phyloP scores from a whole-genome alignment of 2,113 vertebrate genomes.

The Alligator mississippiensis region DNA sequence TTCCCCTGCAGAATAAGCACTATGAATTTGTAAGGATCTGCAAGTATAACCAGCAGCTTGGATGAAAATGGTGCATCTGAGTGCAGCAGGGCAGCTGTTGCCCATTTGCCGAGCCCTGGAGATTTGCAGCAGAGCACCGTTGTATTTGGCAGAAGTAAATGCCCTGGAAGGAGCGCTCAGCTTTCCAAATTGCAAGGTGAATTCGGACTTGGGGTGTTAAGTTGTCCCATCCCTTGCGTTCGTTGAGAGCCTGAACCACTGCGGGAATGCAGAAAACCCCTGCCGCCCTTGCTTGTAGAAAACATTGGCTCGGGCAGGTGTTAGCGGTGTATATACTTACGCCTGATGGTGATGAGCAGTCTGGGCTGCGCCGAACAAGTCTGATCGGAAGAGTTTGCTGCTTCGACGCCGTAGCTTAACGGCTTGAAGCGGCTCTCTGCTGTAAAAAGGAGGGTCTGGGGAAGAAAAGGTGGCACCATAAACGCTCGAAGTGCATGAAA shows the following conservation, averaged over 20 bases:
- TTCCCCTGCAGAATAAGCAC: slow-evolving; percentile 56
- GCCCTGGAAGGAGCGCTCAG: slow-evolving; percentile 38
- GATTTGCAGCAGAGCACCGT: slow-evolving; percentile 59
- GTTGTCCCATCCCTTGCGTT: slow-evolving; percentile 31
- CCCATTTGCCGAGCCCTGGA: slow-evolving; percentile 63
- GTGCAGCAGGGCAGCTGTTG: slow-evolving; percentile 46
- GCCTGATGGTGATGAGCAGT: slow-evolving; percentile 1
- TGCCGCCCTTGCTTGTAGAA: slow-evolving; percentile 9
- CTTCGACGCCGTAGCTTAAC: background rate
- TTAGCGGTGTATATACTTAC: background rate
- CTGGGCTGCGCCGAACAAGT: background rate
- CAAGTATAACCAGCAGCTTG: slow-evolving; percentile 49
- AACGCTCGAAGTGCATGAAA: background rate
- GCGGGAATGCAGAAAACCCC: background rate
- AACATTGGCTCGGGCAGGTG: background rate
- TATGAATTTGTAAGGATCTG: slow-evolving; percentile 50
- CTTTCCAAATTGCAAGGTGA: slow-evolving; percentile 67
- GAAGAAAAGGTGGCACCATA: background rate
- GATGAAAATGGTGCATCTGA: slow-evolving; percentile 48
- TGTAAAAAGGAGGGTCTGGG: background rate
- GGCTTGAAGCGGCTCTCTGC: background rate
- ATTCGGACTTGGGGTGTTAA: slow-evolving; percentile 32
- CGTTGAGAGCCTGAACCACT: background rate
- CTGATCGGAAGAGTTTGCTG: background rate
- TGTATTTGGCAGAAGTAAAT: slow-evolving; percentile 62